Conservation (phyloP, 2,888 invertebrate genomes). For the Neoaliturus tenellus region DNA sequence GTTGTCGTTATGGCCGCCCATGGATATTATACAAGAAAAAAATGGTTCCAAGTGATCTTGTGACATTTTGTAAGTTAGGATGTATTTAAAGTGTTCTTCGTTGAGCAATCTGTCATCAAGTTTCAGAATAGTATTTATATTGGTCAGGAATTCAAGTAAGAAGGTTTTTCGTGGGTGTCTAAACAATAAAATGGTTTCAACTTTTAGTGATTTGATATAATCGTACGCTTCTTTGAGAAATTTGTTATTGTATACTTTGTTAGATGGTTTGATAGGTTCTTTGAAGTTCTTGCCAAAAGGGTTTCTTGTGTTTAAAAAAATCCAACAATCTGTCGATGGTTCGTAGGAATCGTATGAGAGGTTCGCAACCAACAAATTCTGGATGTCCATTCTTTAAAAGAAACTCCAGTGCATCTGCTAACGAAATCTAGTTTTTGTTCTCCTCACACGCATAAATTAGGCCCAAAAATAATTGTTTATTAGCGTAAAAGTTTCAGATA, state of each 20-base stretch:
- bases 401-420: slow-evolving; percentile 1
- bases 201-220: neutral
- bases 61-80: neutral
- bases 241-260: neutral
- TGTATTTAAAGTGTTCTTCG: neutral
- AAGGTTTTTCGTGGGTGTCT: neutral
- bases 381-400: neutral
- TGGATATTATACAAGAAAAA: neutral
- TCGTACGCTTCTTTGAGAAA: slow-evolving; percentile 12
- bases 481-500: too few species aligned
- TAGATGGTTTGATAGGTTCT: neutral
- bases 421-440: too few species aligned
- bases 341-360: neutral
- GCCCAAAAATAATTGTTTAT: too few species aligned
- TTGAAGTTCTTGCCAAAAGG: neutral
- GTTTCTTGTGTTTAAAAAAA: neutral
- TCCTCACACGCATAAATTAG: too few species aligned
- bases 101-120: neutral
- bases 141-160: neutral
- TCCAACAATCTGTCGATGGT: neutral
- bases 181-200: neutral
- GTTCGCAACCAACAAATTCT: neutral
- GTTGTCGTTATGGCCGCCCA: neutral
- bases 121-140: neutral
- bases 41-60: neutral